Base-by-base conservation (phyloP, 2,888 invertebrate species). In the Polylopha cassiicola region DNA sequence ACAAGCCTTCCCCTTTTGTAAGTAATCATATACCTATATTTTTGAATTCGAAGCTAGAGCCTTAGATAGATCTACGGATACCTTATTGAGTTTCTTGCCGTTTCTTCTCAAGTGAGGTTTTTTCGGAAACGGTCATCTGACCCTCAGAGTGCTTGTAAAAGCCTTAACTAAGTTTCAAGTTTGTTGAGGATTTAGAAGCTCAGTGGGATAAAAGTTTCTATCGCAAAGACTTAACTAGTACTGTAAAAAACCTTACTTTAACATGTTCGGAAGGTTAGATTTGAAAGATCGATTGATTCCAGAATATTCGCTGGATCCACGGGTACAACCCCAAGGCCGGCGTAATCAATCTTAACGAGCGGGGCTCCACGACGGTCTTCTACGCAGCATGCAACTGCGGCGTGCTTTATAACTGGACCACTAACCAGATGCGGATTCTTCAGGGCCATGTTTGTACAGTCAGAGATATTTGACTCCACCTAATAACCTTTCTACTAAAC, bases 391-490 rank as follows among this genome's bases (percentile, higher is more conserved):
- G 88, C 4, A 91, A 92, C 68, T 86, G 87, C 37, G 89, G 86
- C 0, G 79, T 92, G 4, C 56, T 92, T 1, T 91, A 89, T 63
- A 87, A 92, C 71, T 90, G 89, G 76, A 79, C 78, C 22, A 76
- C 75, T 3, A 88, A 88, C 33, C 67, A 81, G 39, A 89, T 90
- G 86, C 76, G 72, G 53, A 86, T 89, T 49, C 77, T 92, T 22
- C 90, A 90, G 56, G 92, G 91, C 26, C 92, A 92, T 61, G 92
- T 92, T 59, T 86, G 88, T 68, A 22, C 5, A n/a, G 2, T 7
- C 2, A 2, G 4, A 1, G 16, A 9, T 3, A 4, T 15, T 15
- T 23, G 10, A 10, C 4, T 4, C 1, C 23, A 10, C 5, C n/a
- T 9, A 2, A 4, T 22, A 8, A 5, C 4, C 8, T 4, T 4